Base-by-base conservation (phyloP, 1,140 invertebrate genomes). In the Elysia chlorotica region DNA sequence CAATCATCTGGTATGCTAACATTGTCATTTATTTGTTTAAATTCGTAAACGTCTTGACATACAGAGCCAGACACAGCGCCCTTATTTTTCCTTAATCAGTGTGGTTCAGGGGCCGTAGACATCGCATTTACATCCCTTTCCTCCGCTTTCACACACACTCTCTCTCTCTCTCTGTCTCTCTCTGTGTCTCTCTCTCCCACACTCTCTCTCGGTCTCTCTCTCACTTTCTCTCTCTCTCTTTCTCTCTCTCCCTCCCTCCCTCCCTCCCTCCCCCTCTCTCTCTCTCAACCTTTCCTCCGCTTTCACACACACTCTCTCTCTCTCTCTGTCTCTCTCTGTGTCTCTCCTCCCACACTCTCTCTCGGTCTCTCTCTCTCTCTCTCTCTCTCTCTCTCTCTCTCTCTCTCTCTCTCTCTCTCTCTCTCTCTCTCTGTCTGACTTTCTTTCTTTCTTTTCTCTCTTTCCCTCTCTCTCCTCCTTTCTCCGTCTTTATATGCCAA, bases 401-500 rank as follows among this genome's bases (percentile, higher is more conserved):
- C 31, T 63, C 61, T 63, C 61, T 63, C 61, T 63, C 30, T 63
- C 31, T 63, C 30, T 30, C 61, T 63, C 17, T 63, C 61, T 63
- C 31, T 33, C 17, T 63, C 17, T 33, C 61, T 33, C 61, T 33
- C 61, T 63, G 25, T 33, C n/a, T n/a, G n/a, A n/a, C n/a, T n/a
- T 31, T 33, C 61, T 41, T 25, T 66, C 6, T 21, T 66, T 33
- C 36, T 37, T 66, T 66, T 66, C 25, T 31, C 23, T 30, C 30
- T 2, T 25, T n/a, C n/a, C n/a, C n/a, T n/a, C n/a, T n/a, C n/a
- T n/a, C n/a, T n/a, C n/a, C n/a, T n/a, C n/a, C n/a, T n/a, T n/a
- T n/a, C n/a, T n/a, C n/a, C n/a, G n/a, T n/a, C n/a, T n/a, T n/a
- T n/a, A n/a, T n/a, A n/a, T n/a, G n/a, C n/a, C n/a, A n/a, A n/a